Base-by-base conservation (phyloP, 2,888 invertebrate genomes). In the Urechis unicinctus region DNA sequence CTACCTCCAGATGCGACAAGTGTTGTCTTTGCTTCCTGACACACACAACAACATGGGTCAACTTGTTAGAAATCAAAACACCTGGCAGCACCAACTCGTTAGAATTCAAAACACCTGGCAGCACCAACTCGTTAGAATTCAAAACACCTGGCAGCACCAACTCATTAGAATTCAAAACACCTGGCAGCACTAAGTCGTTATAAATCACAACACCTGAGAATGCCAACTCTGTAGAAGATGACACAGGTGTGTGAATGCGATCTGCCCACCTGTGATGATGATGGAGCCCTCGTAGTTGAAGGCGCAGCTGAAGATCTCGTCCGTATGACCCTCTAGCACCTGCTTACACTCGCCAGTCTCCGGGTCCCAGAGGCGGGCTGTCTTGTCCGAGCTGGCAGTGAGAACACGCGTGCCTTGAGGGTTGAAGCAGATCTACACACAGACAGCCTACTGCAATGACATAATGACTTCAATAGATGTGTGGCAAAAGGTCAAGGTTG, bases 301-400 rank as follows among this genome's bases (percentile, higher is more conserved):
- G 1, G 86, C 86, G 67, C 88, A 88, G n/a, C 87, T 87, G 78
- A 89, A 89, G 45, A 90, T 87, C 73, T 89, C 89, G 5, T 86
- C 86, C 22, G 84, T 83, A 67, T 90, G 90, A 0, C 88, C 89
- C 9, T 84, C 83, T 3, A 90, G 80, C 13, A 86, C 83, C 80
- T 89, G 89, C 29, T 84, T 81, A 65, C 87, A 88, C 36, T 83
- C 81, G 0, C 87, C 88, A 0, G 82, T 84, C 51, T 80, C 83
- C 0, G 88, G 86, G 54, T 85, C 83, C 89, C 89, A 90, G 3
- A 89, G 74, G 31, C 88, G 81, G 0, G 88, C 86, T 9, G 87
- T 87, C 59, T 84, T 83, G 50, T 90, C 89, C 3, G 85, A 84
- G 2, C 89, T 89, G 0, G 87, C 87, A 0, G 89, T 88, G 62